A percentile compares a stretch with the other conserved stretches of the same genome.
Conservation (phyloP, 1,140 invertebrate species). For the Caenorhabditis brenneri region DNA sequence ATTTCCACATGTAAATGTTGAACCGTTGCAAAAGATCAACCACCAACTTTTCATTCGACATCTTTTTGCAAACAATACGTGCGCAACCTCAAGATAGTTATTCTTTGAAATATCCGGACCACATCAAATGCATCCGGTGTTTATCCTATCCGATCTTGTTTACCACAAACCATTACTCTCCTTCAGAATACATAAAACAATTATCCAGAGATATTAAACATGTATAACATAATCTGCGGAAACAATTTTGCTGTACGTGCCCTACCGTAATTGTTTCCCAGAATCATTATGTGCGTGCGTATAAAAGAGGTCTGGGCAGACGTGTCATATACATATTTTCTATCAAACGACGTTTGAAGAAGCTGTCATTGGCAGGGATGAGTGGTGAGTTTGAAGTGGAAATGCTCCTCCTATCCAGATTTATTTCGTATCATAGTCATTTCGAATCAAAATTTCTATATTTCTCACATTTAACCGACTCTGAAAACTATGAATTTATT, state of each 20-base stretch:
- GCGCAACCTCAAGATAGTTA: neutral
- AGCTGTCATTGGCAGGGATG: conserved; percentile 30
- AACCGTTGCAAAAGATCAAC: too few relatives aligned
- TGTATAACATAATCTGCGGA: conserved; percentile 23
- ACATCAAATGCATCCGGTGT: neutral
- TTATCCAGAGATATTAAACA: too few relatives aligned
- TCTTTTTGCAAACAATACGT: neutral
- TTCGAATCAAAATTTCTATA: neutral
- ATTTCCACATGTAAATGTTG: too few relatives aligned
- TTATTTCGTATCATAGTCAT: neutral
- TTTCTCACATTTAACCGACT: neutral
- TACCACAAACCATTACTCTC: neutral
- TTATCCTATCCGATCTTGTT: neutral
- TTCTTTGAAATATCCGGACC: neutral
- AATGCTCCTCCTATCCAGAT: neutral
- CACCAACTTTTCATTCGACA: too few relatives aligned
- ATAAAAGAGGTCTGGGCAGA: neutral
- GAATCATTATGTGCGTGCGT: neutral
- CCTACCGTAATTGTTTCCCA: neutral
- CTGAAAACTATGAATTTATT: conserved; percentile 31
- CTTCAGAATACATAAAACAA: neutral
- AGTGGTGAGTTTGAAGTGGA: conserved; percentile 42
- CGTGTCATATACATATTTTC: conserved; percentile 3
- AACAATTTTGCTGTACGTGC: neutral
- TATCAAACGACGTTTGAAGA: neutral